Evolutionary conservation across 2,797 vertebrate species (phyloP), one percentile per base, ranked within the genome.

Genomic region (Dicrostonyx torquatus): DNA sequence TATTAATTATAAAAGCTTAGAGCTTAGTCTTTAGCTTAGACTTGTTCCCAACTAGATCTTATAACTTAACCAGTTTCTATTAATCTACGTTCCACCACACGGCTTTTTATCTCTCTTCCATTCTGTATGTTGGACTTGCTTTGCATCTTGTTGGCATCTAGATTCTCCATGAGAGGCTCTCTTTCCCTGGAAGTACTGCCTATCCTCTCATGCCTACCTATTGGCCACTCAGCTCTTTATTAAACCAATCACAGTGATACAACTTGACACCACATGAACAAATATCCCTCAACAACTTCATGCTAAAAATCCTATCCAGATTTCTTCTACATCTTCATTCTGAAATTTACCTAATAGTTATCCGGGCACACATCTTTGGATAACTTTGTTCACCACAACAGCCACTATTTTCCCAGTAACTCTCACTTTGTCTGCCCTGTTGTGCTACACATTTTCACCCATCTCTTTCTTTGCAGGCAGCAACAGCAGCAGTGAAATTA

Each of bases 401-500:
- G 80, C 12, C 34, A 53, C 22, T 58, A 0, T 82, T 77, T 60
- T 88, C 66, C 29, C 24, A 77, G 3, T 18, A 68, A 14, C 6
- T 66, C 31, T 64, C 1, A 26, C 15, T n/a, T 55, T 40, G 15
- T n/a, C 26, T 34, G 9, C 37, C 43, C 12, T 4, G 0, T n/a
- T 45, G 45, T 60, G 29, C 64, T 53, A 34, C 48, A 22, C 5
- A 77, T 55, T 77, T 7, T 53, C n/a, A 17, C 12, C 7, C 4
- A 10, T 14, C 20, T 37, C 4, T 3, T 66, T 72, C 29, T 72
- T 26, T 53, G 5, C 1, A 3, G 22, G 6, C 34, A 68, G 29
- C 37, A 18, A 6, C 1, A 4, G 9, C 1, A 37, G 18, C 53
- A 4, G 2, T 0, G 8, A 10, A 50, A 26, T 12, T 1, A 6